phyloP scores from a whole-genome alignment of 2,888 invertebrate species.

The Drosophila atripex region DNA sequence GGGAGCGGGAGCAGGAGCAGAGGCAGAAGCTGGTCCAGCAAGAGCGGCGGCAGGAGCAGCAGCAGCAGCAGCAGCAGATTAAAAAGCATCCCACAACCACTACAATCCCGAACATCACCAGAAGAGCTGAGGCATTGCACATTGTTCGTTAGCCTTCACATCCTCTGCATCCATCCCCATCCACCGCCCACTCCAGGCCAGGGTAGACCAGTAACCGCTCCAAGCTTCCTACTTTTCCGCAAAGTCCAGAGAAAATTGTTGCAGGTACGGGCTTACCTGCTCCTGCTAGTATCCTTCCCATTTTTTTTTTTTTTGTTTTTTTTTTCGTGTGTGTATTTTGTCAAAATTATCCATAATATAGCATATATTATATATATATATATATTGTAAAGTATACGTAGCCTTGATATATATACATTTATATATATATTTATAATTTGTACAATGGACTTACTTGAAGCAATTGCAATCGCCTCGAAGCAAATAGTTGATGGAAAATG shows the following conservation, averaged over 20 bases:
- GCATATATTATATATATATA: constrained; percentile 5
- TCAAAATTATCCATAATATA: constrained; percentile 1
- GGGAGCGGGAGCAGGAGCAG: neutral
- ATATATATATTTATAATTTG: constrained; percentile 45
- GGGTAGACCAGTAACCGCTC: neutral
- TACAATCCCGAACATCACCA: constrained; percentile 17
- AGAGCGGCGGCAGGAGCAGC: constrained; percentile 1
- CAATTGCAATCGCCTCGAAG: constrained; percentile 27
- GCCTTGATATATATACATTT: constrained; percentile 41
- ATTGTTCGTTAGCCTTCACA: constrained; percentile 30
- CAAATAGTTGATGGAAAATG: constrained; percentile 27
- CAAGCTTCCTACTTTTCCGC: neutral
- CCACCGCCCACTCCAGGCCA: neutral
- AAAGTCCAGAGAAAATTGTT: neutral
- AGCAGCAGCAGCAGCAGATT: neutral
- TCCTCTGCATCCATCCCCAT: neutral
- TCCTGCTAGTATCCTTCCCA: constrained; percentile 8
- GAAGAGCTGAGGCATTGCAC: constrained; percentile 38
- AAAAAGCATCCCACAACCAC: constrained; percentile 9
- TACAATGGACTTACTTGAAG: constrained; percentile 20
- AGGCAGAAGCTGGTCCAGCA: constrained; percentile 2
- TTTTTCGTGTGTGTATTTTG: neutral
- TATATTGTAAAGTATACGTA: constrained; percentile 28
- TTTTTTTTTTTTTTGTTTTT: neutral
- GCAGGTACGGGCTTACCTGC: neutral